Evolutionary conservation across 2,888 invertebrate species (phyloP).

Genomic region (Chirona hameri): DNA sequence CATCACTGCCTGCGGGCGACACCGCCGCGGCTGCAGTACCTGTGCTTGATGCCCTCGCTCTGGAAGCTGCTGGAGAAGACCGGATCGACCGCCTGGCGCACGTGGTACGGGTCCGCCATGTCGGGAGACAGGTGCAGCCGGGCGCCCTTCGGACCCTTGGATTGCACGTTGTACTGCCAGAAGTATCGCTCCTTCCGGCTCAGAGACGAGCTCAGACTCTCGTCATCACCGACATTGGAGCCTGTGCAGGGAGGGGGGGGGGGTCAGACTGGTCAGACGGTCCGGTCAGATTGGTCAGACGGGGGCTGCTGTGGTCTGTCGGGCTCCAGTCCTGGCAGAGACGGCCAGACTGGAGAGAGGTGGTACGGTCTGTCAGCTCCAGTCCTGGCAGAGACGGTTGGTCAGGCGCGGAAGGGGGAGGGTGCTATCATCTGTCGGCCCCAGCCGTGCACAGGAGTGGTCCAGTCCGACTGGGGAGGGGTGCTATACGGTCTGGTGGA

Average conservation of each 20-base stretch:
- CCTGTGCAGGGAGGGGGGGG: background rate
- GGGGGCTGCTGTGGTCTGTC: no score
- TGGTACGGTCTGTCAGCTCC: background rate
- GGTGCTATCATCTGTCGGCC: no score
- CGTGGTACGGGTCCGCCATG: slow-evolving; percentile 83
- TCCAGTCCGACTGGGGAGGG: no score
- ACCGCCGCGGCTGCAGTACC: slow-evolving; percentile 51
- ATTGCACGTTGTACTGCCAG: slow-evolving; percentile 98
- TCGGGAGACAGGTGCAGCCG: slow-evolving; percentile 77
- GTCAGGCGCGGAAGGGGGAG: no score
- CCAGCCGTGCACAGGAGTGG: no score
- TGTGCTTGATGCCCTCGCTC: slow-evolving; percentile 83
- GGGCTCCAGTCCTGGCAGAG: background rate
- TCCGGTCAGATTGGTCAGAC: no score
- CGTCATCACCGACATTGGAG: background rate
- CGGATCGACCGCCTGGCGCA: slow-evolving; percentile 88
- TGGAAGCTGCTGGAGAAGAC: slow-evolving; percentile 92
- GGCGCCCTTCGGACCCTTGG: slow-evolving; percentile 95
- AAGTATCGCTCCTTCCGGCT: slow-evolving; percentile 76
- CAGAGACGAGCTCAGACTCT: slow-evolving; percentile 33
- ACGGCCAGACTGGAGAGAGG: background rate
- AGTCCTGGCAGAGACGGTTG: background rate
- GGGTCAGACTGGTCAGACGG: background rate
- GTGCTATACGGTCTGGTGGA: no score
- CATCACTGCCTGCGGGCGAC: no score